Evolutionary conservation across 2,888 invertebrate species (phyloP), one percentile per base, ranked within the genome.

Genomic region (Idaea dimidiata): DNA sequence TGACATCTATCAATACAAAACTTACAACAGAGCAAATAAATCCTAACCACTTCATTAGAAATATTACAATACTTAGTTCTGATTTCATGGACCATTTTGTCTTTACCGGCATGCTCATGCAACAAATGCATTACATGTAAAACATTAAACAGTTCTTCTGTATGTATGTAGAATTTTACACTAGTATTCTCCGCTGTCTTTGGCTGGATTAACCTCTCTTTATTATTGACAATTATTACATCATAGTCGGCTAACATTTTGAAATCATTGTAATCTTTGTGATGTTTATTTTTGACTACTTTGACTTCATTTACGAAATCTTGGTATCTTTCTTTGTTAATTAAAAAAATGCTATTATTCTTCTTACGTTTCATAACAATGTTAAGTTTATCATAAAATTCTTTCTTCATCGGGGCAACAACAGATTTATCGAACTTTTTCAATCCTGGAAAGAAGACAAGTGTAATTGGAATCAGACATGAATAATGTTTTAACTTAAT

Each of bases 1-100:
- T 24, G 61, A 58, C 53, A 32, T 62, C 62, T 69, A 58, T 75
- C 66, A 24, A 71, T 78, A 73, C 89, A 89, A 60, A 65, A 56
- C 59, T 76, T 76, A 72, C 89, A 90, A 72, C 86, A 84, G 54
- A 72, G 72, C 57, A 89, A 74, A 77, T 89, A 91, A 17, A 89
- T 72, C 69, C 84, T 87, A 16, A 89, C 87, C 16, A 80, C 84
- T 71, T 89, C 87, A 73, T 85, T 88, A 0, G 90, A 86, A 8
- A 90, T 71, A 74, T 91, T 90, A 76, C 88, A 89, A 71, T 86
- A 89, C 69, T 88, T 89, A 0, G 78, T 79, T 76, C 84, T 89
- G 4, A 89, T 72, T 73, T 88, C 79, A 0, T 59, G 16, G 57
- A 88, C 82, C 81, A 91, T 82, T 17, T 71, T 65, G 63, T 88